Percentiles rank a stretch among this genome's conserved stretches.
These are phyloP conservation scores for Leiothrix lutea DNA, from an alignment of 2,113 vertebrate species.

Conservation along the genomic window DNA sequence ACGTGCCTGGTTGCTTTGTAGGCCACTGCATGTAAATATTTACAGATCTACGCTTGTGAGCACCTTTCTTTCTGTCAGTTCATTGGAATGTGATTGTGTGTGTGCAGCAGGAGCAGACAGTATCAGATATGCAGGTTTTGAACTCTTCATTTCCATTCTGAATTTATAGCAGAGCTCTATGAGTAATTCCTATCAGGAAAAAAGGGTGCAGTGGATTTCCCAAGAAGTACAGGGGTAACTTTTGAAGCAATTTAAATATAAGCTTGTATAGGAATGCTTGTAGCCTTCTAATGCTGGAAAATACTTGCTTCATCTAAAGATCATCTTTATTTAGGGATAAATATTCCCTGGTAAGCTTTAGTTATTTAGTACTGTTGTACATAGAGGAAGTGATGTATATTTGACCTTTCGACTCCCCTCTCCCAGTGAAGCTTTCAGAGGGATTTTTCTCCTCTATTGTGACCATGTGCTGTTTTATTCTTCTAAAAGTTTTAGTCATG, in stretches of 20 bases:
- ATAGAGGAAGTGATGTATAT: not conserved
- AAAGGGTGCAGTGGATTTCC: not conserved
- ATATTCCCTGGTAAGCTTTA: not conserved
- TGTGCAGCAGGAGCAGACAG: not conserved
- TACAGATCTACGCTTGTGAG: not conserved
- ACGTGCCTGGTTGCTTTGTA: constrained; percentile 11
- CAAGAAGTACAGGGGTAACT: not conserved
- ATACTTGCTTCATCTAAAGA: not conserved
- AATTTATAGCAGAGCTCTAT: not conserved
- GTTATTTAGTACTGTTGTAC: not conserved
- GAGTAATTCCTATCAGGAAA: not conserved
- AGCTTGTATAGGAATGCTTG: not conserved
- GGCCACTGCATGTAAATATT: constrained; percentile 30
- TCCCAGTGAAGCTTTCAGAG: not conserved
- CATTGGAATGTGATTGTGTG: not conserved
- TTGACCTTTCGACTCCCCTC: not conserved
- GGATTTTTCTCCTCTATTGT: not conserved
- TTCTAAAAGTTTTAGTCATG: not conserved
- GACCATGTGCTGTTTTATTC: constrained; percentile 3
- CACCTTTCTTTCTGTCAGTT: constrained; percentile 23
- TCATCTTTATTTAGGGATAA: not conserved
- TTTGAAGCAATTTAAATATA: not conserved
- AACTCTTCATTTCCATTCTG: not conserved
- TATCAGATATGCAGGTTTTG: not conserved
- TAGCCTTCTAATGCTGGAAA: not conserved